Evolutionary conservation across 2,888 invertebrate species (phyloP), one percentile per base, ranked within the genome.

Genomic region (Eretmocerus hayati): DNA sequence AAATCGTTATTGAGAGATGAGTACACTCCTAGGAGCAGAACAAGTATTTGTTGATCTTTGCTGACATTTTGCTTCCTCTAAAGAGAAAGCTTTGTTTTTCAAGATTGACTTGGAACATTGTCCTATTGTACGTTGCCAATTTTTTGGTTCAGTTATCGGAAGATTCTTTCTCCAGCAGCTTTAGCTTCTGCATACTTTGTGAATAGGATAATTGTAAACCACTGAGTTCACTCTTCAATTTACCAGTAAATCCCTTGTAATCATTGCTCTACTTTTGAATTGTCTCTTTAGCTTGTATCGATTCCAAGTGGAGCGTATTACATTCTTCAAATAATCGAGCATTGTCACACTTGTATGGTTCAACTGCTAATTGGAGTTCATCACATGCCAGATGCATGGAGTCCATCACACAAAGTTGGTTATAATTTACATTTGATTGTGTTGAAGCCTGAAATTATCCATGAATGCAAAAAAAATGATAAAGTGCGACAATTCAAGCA

Each of bases 341-440:
- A 72, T 89, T 89, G 63, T 88, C 88, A 68, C 84, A 84, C 72
- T 85, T 86, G 62, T 85, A 88, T 0, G 88, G 87, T 67, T 88
- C 87, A 32, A 82, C 79, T 58, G 83, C 83, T 47, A 81, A 71
- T 70, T 84, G 80, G 60, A 88, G 75, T 53, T 81, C 77, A 61
- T 81, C 80, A 56, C 81, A 79, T 67, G 87, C 85, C 80, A 84
- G n/a, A n/a, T n/a, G n/a, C n/a, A n/a, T n/a, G n/a, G n/a, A n/a
- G n/a, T n/a, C n/a, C n/a, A n/a, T n/a, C n/a, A n/a, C n/a, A n/a
- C n/a, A n/a, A n/a, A 84, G 65, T 18, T 36, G 22, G 37, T 55
- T 31, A 41, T 48, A 16, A 35, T 39, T 21, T 26, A 26, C 11
- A 9, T 11, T 26, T 11, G 11, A 26, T 11, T 9, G 11, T 9